Evolutionary conservation across 2,888 invertebrate genomes (phyloP), one percentile per base, ranked within the genome.

Genomic region (Amphipoea oculea): DNA sequence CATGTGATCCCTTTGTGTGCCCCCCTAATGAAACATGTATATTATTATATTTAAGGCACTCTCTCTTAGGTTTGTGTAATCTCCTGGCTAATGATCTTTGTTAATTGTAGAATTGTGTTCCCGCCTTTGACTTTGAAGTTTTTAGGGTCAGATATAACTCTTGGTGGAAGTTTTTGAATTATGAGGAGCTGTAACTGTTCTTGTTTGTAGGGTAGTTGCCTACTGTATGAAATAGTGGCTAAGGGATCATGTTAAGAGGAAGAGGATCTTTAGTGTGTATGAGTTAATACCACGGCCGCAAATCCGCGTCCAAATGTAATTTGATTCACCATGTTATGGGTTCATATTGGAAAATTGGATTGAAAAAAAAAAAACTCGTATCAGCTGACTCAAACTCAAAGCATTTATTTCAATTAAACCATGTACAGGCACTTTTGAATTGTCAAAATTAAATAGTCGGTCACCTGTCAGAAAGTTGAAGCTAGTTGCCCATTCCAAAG

Each of bases 21-120:
- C 70, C 77, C 71, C 76, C 66, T 57, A 82, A 84, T 86, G 79
- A 85, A 81, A 82, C 86, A 81, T 79, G 82, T 73, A 84, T 87
- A 85, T 67, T 78, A 84, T 86, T 79, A 86, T 86, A 86, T 81
- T 84, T 77, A 73, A 81, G 78, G 76, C 62, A 78, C 77, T 60
- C 74, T 60, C 75, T 66, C 68, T 12, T 63, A 68, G 78, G 73
- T 76, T 70, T 62, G 51, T 14, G 45, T 86, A 81, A 86, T 82
- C 73, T 76, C 65, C 51, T 40, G 51, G 40, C 73, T 84, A 86
- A 86, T 86, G 78, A 86, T 86, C 82, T 79, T 78, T 74, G 86
- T 82, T 86, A 86, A 86, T 86, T 86, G 84, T 84, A 73, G 82
- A 84, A 79, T 84, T 84, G 75, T 85, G 85, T 85, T 68, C 71